These are phyloP conservation scores for Graphium colonna DNA, from an alignment of 2,888 invertebrate species.

Conservation along the genomic window DNA sequence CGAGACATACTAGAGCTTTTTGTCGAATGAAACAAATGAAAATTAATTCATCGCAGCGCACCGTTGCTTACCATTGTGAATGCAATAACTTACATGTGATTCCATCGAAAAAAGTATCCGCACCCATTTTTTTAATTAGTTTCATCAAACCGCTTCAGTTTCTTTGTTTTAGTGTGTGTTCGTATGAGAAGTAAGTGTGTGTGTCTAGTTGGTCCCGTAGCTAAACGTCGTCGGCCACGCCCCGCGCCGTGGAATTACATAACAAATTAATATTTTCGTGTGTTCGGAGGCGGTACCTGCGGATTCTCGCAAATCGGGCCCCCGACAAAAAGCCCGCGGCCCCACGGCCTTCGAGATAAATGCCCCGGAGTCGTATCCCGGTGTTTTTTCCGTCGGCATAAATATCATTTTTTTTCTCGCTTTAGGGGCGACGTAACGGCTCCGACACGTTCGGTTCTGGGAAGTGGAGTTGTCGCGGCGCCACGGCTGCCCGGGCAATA, in stretches of 20 bases:
- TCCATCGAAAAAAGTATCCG: neutral
- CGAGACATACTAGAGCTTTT: neutral
- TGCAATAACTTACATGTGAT: neutral
- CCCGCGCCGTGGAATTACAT: conserved; percentile 48
- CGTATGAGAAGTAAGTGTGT: no score
- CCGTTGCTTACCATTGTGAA: neutral
- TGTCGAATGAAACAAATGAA: neutral
- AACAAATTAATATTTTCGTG: conserved; percentile 63
- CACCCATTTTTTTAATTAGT: no score
- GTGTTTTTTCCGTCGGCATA: conserved; percentile 72
- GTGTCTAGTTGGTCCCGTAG: conserved; percentile 6
- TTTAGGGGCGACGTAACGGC: conserved; percentile 63
- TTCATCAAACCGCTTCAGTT: no score
- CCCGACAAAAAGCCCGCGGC: conserved; percentile 69
- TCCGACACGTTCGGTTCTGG: conserved; percentile 70
- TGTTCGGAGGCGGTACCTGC: conserved; percentile 59
- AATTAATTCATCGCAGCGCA: neutral
- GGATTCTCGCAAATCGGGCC: conserved; percentile 68
- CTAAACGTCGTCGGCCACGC: conserved; percentile 38
- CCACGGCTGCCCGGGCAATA: conserved; percentile 64
- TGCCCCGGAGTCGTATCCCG: conserved; percentile 57
- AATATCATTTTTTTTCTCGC: conserved; percentile 73
- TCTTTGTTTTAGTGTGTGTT: no score
- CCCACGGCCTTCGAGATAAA: conserved; percentile 68
- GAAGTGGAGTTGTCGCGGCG: conserved; percentile 75